Percentiles rank a stretch among this genome's conserved stretches.
phyloP scores from a whole-genome alignment of 2,797 vertebrate genomes.

The Tadarida brasiliensis region DNA sequence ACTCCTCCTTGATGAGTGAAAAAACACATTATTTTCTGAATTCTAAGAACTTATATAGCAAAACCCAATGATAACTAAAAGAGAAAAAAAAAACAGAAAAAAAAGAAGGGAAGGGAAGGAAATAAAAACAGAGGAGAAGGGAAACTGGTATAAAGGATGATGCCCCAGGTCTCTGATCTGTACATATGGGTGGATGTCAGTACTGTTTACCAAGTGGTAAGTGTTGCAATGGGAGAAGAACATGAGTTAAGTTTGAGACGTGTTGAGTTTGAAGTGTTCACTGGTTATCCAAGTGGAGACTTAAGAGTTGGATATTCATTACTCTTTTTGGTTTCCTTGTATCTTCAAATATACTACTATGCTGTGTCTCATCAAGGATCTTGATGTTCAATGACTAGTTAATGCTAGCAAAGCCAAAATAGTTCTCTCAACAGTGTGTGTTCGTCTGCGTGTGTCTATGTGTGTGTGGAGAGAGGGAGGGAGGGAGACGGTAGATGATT shows the following conservation, averaged over 20 bases:
- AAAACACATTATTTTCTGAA: background rate
- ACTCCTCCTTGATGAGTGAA: background rate
- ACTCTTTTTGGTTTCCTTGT: background rate
- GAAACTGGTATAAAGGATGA: background rate
- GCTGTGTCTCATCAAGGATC: background rate
- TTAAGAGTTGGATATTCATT: background rate
- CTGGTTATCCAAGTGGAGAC: background rate
- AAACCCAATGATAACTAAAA: background rate
- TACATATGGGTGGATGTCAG: background rate
- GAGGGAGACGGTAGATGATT: background rate
- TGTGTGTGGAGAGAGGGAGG: background rate
- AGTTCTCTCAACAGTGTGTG: background rate
- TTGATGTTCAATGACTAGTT: background rate
- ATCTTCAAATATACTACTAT: background rate
- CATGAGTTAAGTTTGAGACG: background rate
- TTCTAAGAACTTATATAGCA: background rate
- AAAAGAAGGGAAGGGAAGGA: background rate
- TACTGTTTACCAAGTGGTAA: background rate
- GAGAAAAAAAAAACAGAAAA: too few relatives aligned
- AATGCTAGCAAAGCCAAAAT: background rate
- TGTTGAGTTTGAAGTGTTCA: background rate
- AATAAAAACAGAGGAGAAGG: background rate
- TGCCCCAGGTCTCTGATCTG: background rate
- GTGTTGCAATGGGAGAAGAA: background rate
- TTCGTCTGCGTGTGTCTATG: background rate